A percentile compares a stretch with the other conserved stretches of the same genome.
These are phyloP conservation scores for Crambe crambe DNA, from an alignment of 37 sponge, comb jelly and placozoan species.

Conservation along the genomic window DNA sequence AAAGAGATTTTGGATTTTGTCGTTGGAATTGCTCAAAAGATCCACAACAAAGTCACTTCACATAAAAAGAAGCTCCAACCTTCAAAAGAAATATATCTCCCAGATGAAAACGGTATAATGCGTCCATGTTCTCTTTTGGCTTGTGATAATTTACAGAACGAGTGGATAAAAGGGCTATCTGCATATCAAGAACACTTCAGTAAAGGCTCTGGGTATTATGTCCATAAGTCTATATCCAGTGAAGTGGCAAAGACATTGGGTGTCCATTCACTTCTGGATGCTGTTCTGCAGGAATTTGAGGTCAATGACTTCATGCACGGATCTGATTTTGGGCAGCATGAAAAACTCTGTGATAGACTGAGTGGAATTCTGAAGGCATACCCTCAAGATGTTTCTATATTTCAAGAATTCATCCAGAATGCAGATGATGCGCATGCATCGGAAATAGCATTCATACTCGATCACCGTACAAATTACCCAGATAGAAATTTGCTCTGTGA, in stretches of 20 bases:
- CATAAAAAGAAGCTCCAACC: no score
- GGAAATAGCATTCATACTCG: conserved; percentile 70
- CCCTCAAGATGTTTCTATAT: conserved; percentile 61
- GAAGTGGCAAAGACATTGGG: conserved; percentile 33
- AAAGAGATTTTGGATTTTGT: conserved; percentile 19
- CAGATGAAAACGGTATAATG: conserved; percentile 50
- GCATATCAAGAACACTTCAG: conserved; percentile 3
- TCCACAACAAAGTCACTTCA: not conserved
- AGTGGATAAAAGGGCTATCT: conserved; percentile 12
- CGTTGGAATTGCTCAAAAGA: not conserved
- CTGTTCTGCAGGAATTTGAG: conserved; percentile 41
- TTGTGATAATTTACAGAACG: conserved; percentile 15
- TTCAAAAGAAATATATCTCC: conserved; percentile 51
- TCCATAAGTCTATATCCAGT: conserved; percentile 35
- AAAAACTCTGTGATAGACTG: conserved; percentile 73
- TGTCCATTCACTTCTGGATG: conserved; percentile 24
- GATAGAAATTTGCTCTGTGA: conserved; percentile 27
- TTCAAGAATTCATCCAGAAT: conserved; percentile 81
- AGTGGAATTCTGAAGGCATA: conserved; percentile 64
- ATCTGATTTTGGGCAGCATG: conserved; percentile 78
- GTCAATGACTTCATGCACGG: conserved; percentile 39
- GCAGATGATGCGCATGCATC: conserved; percentile 84
- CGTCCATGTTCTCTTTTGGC: conserved; percentile 23
- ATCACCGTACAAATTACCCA: conserved; percentile 28
- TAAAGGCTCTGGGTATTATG: conserved; percentile 12